phyloP scores from a whole-genome alignment of 2,113 vertebrate species.

The Rhipidura dahli region DNA sequence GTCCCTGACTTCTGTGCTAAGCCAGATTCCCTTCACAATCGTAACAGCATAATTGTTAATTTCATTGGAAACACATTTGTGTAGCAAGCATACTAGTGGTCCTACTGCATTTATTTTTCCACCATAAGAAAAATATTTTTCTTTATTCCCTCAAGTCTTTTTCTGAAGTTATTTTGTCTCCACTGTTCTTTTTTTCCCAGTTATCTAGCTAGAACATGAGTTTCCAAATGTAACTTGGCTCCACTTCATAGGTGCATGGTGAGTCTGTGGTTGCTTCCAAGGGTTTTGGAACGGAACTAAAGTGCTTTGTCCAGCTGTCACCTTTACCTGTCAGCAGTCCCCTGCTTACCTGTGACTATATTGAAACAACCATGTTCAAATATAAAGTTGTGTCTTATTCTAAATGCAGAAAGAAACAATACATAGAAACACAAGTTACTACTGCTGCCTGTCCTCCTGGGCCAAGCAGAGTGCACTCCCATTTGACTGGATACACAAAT shows the following conservation, averaged over 20 bases:
- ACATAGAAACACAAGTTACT: not conserved
- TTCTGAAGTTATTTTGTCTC: not conserved
- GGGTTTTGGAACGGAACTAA: not conserved
- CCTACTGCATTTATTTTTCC: not conserved
- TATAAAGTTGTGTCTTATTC: not conserved
- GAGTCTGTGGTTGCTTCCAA: not conserved
- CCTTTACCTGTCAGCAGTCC: not conserved
- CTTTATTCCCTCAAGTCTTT: not conserved
- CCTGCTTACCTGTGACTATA: not conserved
- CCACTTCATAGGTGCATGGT: not conserved
- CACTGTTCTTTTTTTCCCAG: not conserved
- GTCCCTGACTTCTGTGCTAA: not conserved
- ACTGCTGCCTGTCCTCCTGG: not conserved
- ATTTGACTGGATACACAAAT: not conserved
- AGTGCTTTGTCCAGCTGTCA: not conserved
- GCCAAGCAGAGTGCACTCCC: not conserved
- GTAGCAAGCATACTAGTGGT: not conserved
- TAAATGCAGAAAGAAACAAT: not conserved
- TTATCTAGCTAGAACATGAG: not conserved
- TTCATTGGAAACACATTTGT: not conserved
- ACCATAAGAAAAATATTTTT: not conserved
- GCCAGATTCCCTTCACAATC: not conserved
- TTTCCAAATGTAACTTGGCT: not conserved
- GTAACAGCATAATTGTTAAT: not conserved
- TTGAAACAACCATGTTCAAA: not conserved